A percentile compares a stretch with the other conserved stretches of the same genome.
Conservation (phyloP, 2,888 invertebrate genomes). For the Drosophila anomelani region DNA sequence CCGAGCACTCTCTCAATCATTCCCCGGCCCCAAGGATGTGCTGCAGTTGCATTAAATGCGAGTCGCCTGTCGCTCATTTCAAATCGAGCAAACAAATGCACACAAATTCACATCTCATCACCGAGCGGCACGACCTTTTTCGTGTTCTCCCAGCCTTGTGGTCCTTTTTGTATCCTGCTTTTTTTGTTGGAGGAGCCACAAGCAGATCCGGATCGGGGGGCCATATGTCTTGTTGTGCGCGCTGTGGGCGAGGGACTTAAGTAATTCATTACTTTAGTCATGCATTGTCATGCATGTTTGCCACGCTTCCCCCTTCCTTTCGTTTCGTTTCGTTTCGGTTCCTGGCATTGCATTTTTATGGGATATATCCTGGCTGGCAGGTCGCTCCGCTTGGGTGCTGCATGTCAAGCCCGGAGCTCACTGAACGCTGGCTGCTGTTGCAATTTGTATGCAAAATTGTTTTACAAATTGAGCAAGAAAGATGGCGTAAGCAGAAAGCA, state of each 20-base stretch:
- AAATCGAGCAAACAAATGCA: conserved; percentile 66
- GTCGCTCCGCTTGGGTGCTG: conserved; percentile 35
- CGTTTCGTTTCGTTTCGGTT: conserved; percentile 33
- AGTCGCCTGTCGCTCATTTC: conserved; percentile 70
- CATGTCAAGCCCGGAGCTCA: conserved; percentile 51
- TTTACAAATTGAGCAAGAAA: conserved; percentile 80
- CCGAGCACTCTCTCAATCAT: conserved; percentile 36
- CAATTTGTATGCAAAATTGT: conserved; percentile 80
- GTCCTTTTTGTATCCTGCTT: neutral
- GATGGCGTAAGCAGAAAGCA: conserved; percentile 73
- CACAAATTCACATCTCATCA: conserved; percentile 63
- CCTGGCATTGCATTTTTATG: conserved; percentile 70
- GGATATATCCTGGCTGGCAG: conserved; percentile 43
- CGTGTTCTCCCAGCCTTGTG: conserved; percentile 46
- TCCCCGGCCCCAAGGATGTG: conserved; percentile 20
- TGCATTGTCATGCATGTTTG: conserved; percentile 78
- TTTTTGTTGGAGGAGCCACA: conserved; percentile 13
- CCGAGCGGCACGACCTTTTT: conserved; percentile 67
- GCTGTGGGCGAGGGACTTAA: conserved; percentile 61
- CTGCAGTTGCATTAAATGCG: conserved; percentile 55
- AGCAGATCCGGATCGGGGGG: conserved; percentile 22
- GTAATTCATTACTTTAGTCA: conserved; percentile 80
- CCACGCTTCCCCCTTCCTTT: conserved; percentile 56
- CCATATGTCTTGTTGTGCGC: conserved; percentile 60
- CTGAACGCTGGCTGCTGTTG: conserved; percentile 66